These are phyloP conservation scores for Arenaria interpres DNA, from an alignment of 2,113 vertebrate species.

Conservation along the genomic window DNA sequence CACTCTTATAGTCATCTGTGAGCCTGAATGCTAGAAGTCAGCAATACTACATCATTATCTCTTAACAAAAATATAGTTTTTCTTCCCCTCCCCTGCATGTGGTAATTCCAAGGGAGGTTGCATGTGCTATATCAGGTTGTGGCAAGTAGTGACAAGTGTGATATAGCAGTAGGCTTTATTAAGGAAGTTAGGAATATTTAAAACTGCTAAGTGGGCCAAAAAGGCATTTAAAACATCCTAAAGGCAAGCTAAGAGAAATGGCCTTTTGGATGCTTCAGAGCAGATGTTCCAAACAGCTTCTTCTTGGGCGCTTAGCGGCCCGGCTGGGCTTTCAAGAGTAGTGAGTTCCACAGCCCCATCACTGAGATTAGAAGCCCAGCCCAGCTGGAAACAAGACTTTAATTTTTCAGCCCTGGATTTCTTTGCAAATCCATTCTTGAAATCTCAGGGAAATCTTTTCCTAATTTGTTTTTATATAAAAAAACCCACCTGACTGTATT, in stretches of 20 bases:
- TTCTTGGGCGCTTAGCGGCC: neutral
- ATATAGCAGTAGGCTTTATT: slow-evolving; percentile 15
- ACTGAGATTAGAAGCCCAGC: neutral
- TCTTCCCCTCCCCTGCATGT: neutral
- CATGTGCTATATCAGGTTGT: neutral
- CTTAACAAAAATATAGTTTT: neutral
- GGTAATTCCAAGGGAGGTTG: neutral
- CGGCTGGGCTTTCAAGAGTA: neutral
- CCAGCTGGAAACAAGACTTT: neutral
- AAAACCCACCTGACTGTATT: neutral
- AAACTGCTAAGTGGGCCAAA: neutral
- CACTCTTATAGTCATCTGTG: neutral
- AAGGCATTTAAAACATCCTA: neutral
- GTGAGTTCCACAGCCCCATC: neutral
- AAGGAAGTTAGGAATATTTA: neutral
- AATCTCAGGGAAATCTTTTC: neutral
- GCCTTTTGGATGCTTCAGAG: neutral
- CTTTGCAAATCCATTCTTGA: neutral
- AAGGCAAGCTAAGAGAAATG: slow-evolving; percentile 1
- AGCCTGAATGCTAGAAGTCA: slow-evolving; percentile 1
- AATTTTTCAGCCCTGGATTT: neutral
- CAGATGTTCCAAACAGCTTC: neutral
- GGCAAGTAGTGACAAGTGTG: neutral
- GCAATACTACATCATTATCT: neutral
- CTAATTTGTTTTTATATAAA: neutral